Conservation (phyloP, 2,113 vertebrate species). For the Todiramphus saurophagus region DNA sequence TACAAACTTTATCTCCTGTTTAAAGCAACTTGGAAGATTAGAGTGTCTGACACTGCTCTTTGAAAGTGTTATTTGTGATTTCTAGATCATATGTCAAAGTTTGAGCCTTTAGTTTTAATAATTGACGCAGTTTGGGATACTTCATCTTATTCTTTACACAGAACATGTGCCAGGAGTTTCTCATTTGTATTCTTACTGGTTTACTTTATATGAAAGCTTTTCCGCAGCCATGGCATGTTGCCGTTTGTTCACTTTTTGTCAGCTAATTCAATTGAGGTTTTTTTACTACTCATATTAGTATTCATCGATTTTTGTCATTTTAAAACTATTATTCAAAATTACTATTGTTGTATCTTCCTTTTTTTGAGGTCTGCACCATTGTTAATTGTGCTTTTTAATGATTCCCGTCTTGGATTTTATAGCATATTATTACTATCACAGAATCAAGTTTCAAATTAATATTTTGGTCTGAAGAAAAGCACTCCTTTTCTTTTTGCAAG, state of each 20-base stretch:
- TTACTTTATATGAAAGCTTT: conserved; percentile 53
- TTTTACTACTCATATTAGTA: conserved; percentile 51
- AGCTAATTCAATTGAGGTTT: conserved; percentile 43
- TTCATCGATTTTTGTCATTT: conserved; percentile 65
- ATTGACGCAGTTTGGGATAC: conserved; percentile 46
- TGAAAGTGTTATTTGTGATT: conserved; percentile 57
- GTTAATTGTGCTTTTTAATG: conserved; percentile 58
- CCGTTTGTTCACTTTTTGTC: conserved; percentile 49
- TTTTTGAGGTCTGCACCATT: conserved; percentile 21
- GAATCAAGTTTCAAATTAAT: conserved; percentile 56
- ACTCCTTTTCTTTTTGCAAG: background rate
- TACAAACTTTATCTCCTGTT: conserved; percentile 56
- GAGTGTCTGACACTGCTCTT: conserved; percentile 32
- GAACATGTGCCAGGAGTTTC: conserved; percentile 30
- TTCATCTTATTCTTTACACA: conserved; percentile 41
- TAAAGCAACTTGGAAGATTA: conserved; percentile 47
- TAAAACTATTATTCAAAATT: conserved; percentile 61
- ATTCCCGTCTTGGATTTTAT: conserved; percentile 31
- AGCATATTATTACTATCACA: conserved; percentile 50
- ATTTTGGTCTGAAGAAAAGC: conserved; percentile 43
- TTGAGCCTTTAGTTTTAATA: conserved; percentile 52
- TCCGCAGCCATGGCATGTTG: background rate
- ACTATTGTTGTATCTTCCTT: conserved; percentile 30
- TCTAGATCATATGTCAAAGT: conserved; percentile 54
- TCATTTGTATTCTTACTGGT: conserved; percentile 55